phyloP scores from a whole-genome alignment of 2,888 invertebrate genomes.

The Parascotia fuliginaria region DNA sequence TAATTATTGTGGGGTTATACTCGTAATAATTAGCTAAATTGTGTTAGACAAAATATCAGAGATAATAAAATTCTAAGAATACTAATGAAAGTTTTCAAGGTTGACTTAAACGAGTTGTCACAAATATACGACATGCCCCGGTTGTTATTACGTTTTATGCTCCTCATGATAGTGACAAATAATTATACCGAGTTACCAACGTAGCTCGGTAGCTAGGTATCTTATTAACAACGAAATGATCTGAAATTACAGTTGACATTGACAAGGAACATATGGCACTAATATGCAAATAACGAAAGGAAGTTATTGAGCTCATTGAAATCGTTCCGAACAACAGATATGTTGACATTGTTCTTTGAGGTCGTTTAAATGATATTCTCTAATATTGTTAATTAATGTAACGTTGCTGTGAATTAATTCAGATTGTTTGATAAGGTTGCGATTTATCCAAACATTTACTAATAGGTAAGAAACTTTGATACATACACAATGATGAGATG shows the following conservation, averaged over 20 bases:
- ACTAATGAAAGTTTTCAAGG: conserved; percentile 40
- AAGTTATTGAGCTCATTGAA: conserved; percentile 58
- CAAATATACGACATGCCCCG: conserved; percentile 30
- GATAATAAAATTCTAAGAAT: background rate
- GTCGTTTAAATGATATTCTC: conserved; percentile 37
- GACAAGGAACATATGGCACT: conserved; percentile 36
- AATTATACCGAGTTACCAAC: conserved; percentile 10
- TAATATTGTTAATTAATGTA: conserved; percentile 32
- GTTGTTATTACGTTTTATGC: conserved; percentile 41
- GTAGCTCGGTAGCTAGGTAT: conserved; percentile 14
- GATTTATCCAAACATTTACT: conserved; percentile 24
- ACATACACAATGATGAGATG: conserved; percentile 44
- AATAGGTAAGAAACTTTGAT: conserved; percentile 44
- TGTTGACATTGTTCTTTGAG: conserved; percentile 40
- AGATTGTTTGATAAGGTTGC: conserved; percentile 3
- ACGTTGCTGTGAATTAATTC: conserved; percentile 11
- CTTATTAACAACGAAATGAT: conserved; percentile 12
- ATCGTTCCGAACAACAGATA: conserved; percentile 48
- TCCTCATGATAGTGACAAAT: conserved; percentile 32
- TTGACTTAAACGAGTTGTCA: conserved; percentile 40
- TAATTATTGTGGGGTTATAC: background rate
- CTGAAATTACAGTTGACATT: conserved; percentile 40
- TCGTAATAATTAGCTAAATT: background rate
- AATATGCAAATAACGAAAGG: conserved; percentile 38
- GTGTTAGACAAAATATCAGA: background rate